These are phyloP conservation scores for Tetranychus cinnabarinus DNA, from an alignment of 1,140 invertebrate genomes.

Conservation along the genomic window DNA sequence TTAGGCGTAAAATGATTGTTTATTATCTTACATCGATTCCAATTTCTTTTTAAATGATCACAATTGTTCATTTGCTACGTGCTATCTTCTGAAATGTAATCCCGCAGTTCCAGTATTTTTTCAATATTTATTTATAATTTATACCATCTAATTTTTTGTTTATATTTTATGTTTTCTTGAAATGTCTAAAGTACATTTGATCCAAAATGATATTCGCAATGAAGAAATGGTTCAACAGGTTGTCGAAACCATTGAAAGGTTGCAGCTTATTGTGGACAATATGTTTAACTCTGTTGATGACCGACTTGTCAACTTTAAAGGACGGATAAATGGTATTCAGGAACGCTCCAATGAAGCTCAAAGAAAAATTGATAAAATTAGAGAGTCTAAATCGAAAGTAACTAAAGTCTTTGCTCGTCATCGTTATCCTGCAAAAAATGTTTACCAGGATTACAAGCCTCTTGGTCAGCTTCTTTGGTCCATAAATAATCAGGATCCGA, in stretches of 20 bases:
- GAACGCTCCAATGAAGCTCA: background rate
- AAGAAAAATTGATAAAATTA: background rate
- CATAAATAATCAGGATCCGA: background rate
- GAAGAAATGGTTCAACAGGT: constrained; percentile 1
- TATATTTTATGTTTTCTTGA: background rate
- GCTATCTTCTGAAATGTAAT: too few relatives aligned
- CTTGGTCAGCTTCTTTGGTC: background rate
- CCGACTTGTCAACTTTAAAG: background rate
- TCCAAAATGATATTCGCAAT: background rate
- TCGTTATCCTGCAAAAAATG: background rate
- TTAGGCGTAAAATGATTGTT: too few relatives aligned
- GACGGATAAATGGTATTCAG: background rate
- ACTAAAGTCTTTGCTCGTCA: background rate
- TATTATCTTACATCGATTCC: too few relatives aligned
- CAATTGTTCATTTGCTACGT: too few relatives aligned
- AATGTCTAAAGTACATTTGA: background rate
- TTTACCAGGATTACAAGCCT: background rate
- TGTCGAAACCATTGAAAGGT: background rate
- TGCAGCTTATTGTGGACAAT: background rate
- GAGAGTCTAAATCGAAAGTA: background rate
- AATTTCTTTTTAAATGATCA: too few relatives aligned
- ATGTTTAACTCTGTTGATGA: background rate
- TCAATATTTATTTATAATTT: too few relatives aligned
- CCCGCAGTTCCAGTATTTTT: too few relatives aligned
- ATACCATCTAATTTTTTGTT: too few relatives aligned